Evolutionary conservation across 2,888 invertebrate genomes (phyloP).

Genomic region (Thecophora atra): DNA sequence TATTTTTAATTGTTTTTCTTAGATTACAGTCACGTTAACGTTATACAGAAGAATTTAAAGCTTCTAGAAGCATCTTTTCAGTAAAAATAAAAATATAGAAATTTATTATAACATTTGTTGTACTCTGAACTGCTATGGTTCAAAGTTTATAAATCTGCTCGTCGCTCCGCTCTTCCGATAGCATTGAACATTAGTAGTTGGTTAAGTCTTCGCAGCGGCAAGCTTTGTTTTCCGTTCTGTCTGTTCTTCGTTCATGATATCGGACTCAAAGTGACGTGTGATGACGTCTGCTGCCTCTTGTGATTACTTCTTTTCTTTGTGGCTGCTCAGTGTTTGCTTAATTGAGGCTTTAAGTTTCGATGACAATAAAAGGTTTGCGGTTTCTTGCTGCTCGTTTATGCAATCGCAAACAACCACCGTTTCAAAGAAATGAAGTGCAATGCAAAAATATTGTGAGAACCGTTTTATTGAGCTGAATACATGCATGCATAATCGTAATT

Average conservation of each 20-base stretch:
- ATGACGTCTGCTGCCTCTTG: too few relatives aligned
- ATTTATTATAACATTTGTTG: background rate
- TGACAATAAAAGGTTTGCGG: background rate
- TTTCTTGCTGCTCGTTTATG: background rate
- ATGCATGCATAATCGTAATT: background rate
- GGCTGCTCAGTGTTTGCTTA: background rate
- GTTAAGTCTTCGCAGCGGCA: too few relatives aligned
- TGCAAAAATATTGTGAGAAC: conserved; percentile 5
- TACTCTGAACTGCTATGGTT: background rate
- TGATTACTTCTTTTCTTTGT: background rate
- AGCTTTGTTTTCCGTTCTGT: too few relatives aligned
- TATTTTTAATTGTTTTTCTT: background rate
- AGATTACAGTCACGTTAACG: background rate
- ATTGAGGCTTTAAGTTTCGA: background rate
- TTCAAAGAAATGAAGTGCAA: background rate
- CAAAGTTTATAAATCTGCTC: too few relatives aligned
- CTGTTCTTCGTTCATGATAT: too few relatives aligned
- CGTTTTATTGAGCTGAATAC: background rate
- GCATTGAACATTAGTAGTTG: too few relatives aligned
- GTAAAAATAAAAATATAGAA: background rate
- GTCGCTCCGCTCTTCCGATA: too few relatives aligned
- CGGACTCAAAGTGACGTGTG: too few relatives aligned
- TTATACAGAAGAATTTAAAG: too few relatives aligned
- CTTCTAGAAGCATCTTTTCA: too few relatives aligned
- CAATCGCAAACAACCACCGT: background rate